These are phyloP conservation scores for Hirudinaria manillensis DNA, from an alignment of 2,888 invertebrate genomes.

Conservation along the genomic window DNA sequence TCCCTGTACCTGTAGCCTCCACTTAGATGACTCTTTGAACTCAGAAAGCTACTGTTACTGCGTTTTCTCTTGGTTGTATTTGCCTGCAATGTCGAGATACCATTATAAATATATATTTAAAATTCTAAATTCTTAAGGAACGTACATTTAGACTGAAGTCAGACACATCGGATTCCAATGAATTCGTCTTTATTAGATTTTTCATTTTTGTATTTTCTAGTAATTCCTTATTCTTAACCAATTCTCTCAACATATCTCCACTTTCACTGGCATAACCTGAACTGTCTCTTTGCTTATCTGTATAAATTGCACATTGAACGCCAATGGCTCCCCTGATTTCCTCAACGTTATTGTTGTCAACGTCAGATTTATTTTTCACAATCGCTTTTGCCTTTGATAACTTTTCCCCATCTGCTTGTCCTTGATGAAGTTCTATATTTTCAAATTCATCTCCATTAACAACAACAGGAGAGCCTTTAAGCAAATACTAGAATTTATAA, in stretches of 20 bases:
- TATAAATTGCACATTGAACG: background rate
- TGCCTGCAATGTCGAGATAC: conserved; percentile 16
- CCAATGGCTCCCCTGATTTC: background rate
- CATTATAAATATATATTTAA: background rate
- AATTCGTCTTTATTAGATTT: conserved; percentile 63
- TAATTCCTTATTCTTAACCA: conserved; percentile 85
- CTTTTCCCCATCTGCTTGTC: background rate
- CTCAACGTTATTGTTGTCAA: conserved; percentile 4
- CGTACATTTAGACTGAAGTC: conserved; percentile 39
- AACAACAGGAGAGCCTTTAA: conserved; percentile 51
- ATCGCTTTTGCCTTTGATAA: background rate
- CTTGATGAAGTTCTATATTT: conserved; percentile 47
- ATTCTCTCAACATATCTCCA: conserved; percentile 85
- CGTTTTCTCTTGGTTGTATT: conserved; percentile 57
- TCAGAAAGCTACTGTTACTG: conserved; percentile 81
- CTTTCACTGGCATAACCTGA: conserved; percentile 55
- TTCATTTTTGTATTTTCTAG: conserved; percentile 61
- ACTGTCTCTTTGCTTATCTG: conserved; percentile 35
- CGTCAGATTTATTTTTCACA: background rate
- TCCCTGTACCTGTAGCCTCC: conserved; percentile 78
- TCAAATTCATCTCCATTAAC: conserved; percentile 54
- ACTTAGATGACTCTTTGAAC: conserved; percentile 80
- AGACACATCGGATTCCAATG: conserved; percentile 84
- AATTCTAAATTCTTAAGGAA: background rate
- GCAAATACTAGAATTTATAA: background rate